Evolutionary conservation across 1,140 invertebrate species (phyloP).

Genomic region (Pogonomyrmex californicus): DNA sequence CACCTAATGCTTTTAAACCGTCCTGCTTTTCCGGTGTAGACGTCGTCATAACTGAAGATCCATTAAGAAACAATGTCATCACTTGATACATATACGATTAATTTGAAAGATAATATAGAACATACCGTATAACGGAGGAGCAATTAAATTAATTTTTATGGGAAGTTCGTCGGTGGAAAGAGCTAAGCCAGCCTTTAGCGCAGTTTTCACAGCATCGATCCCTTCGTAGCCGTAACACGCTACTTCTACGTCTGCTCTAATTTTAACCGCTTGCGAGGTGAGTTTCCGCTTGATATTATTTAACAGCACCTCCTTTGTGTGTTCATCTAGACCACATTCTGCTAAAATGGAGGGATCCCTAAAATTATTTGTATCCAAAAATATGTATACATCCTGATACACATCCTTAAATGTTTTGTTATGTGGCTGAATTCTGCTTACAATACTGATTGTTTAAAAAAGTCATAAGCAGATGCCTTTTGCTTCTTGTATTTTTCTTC

Average conservation of each 20-base stretch:
- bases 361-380: constrained; percentile 78
- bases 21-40: constrained; percentile 98
- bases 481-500: constrained; percentile 99
- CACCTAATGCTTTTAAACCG: constrained; percentile 95
- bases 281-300: constrained; percentile 98
- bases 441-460: constrained; percentile 99
- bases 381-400: not conserved
- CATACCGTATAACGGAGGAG: constrained; percentile 97
- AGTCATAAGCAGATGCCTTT: constrained; percentile 97
- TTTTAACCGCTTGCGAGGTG: constrained; percentile 99
- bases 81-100: not conserved
- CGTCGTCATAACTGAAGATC: constrained; percentile 96
- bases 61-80: not conserved
- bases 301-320: constrained; percentile 96
- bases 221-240: constrained; percentile 99
- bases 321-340: constrained; percentile 97
- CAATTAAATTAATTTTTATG: constrained; percentile 99
- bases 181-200: constrained; percentile 96
- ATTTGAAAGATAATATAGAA: constrained; percentile 36
- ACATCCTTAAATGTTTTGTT: not conserved
- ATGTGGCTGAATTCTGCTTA: constrained; percentile 87
- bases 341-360: constrained; percentile 97
- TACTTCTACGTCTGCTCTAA: constrained; percentile 98
- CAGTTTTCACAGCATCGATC: constrained; percentile 99
- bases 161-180: constrained; percentile 97